These are phyloP conservation scores for Sus cebifrons DNA, from an alignment of 2,797 vertebrate genomes.

Conservation along the genomic window DNA sequence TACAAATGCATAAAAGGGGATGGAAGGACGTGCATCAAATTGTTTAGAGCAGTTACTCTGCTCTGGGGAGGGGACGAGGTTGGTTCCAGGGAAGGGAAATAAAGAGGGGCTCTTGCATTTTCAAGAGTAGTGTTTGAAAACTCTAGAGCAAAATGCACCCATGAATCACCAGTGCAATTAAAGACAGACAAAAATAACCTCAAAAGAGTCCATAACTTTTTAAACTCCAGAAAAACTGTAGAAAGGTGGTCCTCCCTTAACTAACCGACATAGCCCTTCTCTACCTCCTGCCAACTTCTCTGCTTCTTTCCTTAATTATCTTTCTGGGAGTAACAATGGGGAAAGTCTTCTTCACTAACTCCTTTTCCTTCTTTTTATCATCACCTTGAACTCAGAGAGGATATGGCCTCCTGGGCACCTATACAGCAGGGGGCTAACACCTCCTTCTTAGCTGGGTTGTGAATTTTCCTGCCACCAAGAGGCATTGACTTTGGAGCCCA, in stretches of 20 bases:
- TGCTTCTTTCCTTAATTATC: background rate
- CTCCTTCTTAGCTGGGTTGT: background rate
- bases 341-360: background rate
- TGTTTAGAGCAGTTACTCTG: background rate
- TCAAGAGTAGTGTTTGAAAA: background rate
- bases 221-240: background rate
- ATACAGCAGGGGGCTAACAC: too few relatives aligned
- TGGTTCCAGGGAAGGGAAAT: background rate
- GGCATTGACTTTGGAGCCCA: background rate
- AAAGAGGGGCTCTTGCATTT: background rate
- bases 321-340: background rate
- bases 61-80: background rate
- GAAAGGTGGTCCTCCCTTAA: background rate
- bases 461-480: constrained; percentile 13
- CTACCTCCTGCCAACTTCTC: background rate
- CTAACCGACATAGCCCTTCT: background rate
- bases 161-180: background rate
- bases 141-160: background rate
- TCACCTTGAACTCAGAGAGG: background rate
- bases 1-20: background rate
- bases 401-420: background rate
- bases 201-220: background rate
- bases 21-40: background rate
- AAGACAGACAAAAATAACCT: background rate
- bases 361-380: background rate